Evolutionary conservation across 2,888 invertebrate species (phyloP).

Genomic region (Patella ulyssiponensis): DNA sequence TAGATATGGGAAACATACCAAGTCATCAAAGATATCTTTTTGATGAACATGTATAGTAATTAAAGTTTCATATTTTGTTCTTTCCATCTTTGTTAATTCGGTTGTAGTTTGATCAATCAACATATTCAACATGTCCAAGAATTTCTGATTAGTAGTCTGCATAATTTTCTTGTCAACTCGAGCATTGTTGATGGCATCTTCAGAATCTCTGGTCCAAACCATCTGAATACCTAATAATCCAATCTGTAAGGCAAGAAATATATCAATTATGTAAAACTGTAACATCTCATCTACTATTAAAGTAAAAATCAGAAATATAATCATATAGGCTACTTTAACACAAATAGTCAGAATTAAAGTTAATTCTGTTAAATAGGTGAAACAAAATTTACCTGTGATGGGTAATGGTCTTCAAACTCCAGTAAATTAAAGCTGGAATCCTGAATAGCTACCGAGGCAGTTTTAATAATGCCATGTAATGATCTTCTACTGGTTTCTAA

Average conservation of each 20-base stretch:
- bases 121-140: conserved; percentile 91
- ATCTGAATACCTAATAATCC: conserved; percentile 94
- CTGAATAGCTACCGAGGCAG: conserved; percentile 84
- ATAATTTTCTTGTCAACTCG: conserved; percentile 94
- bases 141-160: conserved; percentile 94
- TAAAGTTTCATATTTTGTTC: conserved; percentile 95
- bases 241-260: conserved; percentile 70
- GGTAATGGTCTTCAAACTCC: conserved; percentile 91
- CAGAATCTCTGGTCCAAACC: conserved; percentile 96
- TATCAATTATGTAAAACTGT: not conserved
- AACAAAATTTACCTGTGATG: conserved; percentile 83
- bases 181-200: conserved; percentile 90
- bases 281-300: not conserved
- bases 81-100: conserved; percentile 90
- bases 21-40: conserved; percentile 94
- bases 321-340: too few relatives aligned
- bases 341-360: too few relatives aligned
- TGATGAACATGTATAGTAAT: conserved; percentile 98
- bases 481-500: conserved; percentile 90
- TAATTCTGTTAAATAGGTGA: too few relatives aligned
- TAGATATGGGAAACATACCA: conserved; percentile 77
- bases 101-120: conserved; percentile 95
- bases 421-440: conserved; percentile 90
- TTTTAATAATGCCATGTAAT: conserved; percentile 90
- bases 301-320: not conserved